Evolutionary conservation across 2,113 vertebrate genomes (phyloP), one percentile per base, ranked within the genome.

Genomic region (Sprattus sprattus): DNA sequence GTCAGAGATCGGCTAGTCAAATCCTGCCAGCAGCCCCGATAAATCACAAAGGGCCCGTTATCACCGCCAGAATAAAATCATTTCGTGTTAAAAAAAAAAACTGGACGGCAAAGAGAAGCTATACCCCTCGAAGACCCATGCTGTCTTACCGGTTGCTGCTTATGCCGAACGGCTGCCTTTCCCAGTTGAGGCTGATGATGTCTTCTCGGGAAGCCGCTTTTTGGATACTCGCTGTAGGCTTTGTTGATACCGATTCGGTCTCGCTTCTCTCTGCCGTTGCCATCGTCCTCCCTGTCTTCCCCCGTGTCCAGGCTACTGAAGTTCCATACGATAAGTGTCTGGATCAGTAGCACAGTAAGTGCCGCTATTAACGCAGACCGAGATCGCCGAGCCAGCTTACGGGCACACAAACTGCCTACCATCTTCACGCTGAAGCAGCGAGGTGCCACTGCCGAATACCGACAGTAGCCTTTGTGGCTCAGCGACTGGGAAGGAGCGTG

Each of bases 281-380:
- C 88, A 39, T 90, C 89, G 88, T 91, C 92, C 86, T 93, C 94
- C 91, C 94, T 93, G 54, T 95, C 95, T 86, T 92, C 94, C 47
- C 94, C 92, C 0, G 96, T 94, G 93, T 99, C 97, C 86, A 99
- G 93, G 94, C 95, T 97, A 94, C 95, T 97, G 95, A 99, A 98
- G 96, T 97, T 99, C 98, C 98, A 99, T 90, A 97, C 96, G 88
- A 98, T 93, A 88, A 98, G 97, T 60, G 97, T 98, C 96, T 99
- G 98, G 90, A 98, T 90, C 87, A 99, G 96, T 94, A 99, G 95
- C 83, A 98, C 95, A 25, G 95, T 96, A 91, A 97, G 94, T 57
- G 96, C 97, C 60, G 95, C 95, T 78, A 97, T 92, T 86, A 97
- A 93, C 85, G 96, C 97, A 85, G 97, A 97, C 89, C 92, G 94